Evolutionary conservation across 2,888 invertebrate genomes (phyloP).

Genomic region (Gibbula magus): DNA sequence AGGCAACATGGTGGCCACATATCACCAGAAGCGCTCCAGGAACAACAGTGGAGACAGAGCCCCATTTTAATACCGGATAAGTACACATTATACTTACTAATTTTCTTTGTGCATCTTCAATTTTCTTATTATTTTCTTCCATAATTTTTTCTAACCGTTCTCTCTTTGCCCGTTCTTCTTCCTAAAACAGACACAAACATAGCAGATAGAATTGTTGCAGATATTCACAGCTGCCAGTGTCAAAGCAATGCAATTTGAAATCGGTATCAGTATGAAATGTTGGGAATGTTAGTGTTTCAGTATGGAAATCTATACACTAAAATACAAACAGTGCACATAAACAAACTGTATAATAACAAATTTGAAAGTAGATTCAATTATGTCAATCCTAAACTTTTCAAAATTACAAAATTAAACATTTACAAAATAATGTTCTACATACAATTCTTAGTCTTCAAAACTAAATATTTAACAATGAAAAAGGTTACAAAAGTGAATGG

Average conservation of each 20-base stretch:
- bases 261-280: too few species aligned
- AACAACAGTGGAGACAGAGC: too few species aligned
- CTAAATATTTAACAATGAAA: background rate
- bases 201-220: background rate
- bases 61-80: too few species aligned
- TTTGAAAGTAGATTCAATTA: background rate
- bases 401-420: background rate
- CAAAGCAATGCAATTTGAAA: background rate
- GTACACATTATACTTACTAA: slow-evolving; percentile 85
- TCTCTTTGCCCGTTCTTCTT: slow-evolving; percentile 96
- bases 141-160: slow-evolving; percentile 96
- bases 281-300: too few species aligned
- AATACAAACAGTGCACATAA: too few species aligned
- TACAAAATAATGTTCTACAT: background rate
- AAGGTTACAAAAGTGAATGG: background rate
- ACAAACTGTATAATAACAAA: background rate
- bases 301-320: too few species aligned
- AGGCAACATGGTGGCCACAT: too few species aligned
- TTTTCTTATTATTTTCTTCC: slow-evolving; percentile 98
- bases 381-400: background rate
- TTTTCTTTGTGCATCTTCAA: slow-evolving; percentile 97
- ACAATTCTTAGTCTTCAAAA: background rate
- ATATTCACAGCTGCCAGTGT: background rate
- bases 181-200: slow-evolving; percentile 80
- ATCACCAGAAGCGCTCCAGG: too few species aligned